Evolutionary conservation across 1,140 invertebrate species (phyloP), one percentile per base, ranked within the genome.

Genomic region (Leptinotarsa lineolata): DNA sequence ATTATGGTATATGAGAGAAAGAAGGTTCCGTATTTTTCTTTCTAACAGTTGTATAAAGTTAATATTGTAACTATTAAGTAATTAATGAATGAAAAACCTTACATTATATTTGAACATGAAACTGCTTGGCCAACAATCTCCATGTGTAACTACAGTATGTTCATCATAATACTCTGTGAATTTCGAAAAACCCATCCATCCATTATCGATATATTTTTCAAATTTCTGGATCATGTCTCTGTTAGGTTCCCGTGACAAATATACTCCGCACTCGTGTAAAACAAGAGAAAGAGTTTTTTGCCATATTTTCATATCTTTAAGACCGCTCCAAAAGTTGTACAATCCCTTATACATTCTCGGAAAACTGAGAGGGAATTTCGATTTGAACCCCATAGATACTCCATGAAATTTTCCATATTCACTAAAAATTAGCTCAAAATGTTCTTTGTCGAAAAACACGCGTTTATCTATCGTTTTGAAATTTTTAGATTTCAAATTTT

Each of bases 311-410:
- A 54, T 54, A n/a, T 54, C 16, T 54, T 54, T 18, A 54, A 54
- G 15, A 3, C n/a, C 15, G 48, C n/a, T 15, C 48, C 48, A 54
- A n/a, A 13, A 54, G 16, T 54, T 54, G 15, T 18, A 54, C 13
- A 54, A 54, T 15, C 48, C 48, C 48, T 4, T 1, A 54, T 12
- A n/a, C 0, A 54, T n/a, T 54, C 6, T 8, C 6, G 0, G 2
- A 8, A n/a, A 54, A 54, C n/a, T 54, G 0, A 15, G 3, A 4
- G 48, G 48, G 16, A 54, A 54, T 54, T 54, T 54, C 16, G 83
- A 75, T 75, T 85, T 87, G 44, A 86, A 79, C 1, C 85, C 85
- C 74, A 86, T 83, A 1, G 86, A 86, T 39, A 76, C 13, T 24
- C 74, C 78, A 64, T 79, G 78, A 22, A 72, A 74, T 70, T 76